Evolutionary conservation across 2,888 invertebrate species (phyloP), one percentile per base, ranked within the genome.

Genomic region (Volucella zonaria): DNA sequence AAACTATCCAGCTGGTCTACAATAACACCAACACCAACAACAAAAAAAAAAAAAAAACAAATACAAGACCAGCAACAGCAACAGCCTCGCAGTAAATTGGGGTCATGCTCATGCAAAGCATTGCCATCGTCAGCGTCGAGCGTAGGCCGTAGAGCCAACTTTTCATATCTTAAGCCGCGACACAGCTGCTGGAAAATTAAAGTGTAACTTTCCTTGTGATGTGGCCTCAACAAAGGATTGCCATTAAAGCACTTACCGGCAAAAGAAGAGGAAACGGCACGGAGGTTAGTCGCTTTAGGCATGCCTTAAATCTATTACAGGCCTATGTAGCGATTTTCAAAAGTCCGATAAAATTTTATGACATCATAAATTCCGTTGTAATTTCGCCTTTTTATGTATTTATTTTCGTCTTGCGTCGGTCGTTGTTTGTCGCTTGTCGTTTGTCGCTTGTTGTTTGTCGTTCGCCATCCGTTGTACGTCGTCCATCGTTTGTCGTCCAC

Each of bases 321-420:
- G 68, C 81, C 85, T 73, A 23, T 64, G 76, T 61, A 76, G 76
- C 71, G 71, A 80, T 85, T 76, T 85, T 85, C 80, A 85, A 85
- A 85, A 81, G 85, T 81, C 76, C 81, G 85, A 85, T 85, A 85
- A 85, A 85, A 85, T 85, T 85, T 85, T 81, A 85, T 81, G 76
- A 81, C 81, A 77, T 47, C 81, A 85, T 85, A 77, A 85, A 85
- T 85, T 81, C 45, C 64, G 42, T 56, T 45, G 85, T 85, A 85
- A 85, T 85, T 85, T 85, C 67, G 54, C 62, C 62, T 77, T 76
- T 52, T 54, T 77, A 61, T 61, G 47, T 54, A 43, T 62, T 66
- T 70, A 43, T 67, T 67, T 82, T 52, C 9, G 49, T 9, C n/a
- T 67, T 43, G 12, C 61, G 10, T 49, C 38, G 45, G 58, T 58